phyloP scores from a whole-genome alignment of 2,797 vertebrate species.

The Lindbergichthys nudifrons region DNA sequence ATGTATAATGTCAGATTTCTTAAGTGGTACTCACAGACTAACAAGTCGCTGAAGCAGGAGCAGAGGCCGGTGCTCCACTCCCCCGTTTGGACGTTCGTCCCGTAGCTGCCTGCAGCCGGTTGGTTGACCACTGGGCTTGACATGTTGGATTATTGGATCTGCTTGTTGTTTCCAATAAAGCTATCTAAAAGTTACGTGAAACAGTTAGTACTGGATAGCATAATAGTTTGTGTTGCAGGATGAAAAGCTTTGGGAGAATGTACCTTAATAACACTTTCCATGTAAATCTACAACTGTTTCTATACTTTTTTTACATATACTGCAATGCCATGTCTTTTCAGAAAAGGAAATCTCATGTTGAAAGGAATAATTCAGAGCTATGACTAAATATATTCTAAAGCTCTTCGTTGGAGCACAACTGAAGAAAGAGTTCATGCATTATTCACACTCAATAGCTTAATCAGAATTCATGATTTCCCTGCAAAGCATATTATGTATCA shows the following conservation, averaged over 20 bases:
- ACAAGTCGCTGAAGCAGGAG: slow-evolving; percentile 81
- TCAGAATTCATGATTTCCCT: neutral
- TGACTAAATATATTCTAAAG: neutral
- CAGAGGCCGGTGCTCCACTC: slow-evolving; percentile 87
- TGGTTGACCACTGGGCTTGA: slow-evolving; percentile 84
- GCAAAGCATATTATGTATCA: neutral
- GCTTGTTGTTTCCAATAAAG: slow-evolving; percentile 8
- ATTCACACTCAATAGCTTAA: neutral
- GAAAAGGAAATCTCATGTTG: neutral
- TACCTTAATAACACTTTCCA: neutral
- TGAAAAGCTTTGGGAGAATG: neutral
- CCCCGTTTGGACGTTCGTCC: slow-evolving; percentile 87
- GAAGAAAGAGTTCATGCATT: neutral
- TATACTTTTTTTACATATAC: neutral
- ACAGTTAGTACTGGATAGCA: neutral
- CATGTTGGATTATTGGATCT: slow-evolving; percentile 68
- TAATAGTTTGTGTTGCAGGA: neutral
- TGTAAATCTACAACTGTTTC: neutral
- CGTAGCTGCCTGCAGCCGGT: slow-evolving; percentile 80
- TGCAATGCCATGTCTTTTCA: neutral
- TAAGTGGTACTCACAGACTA: slow-evolving; percentile 84
- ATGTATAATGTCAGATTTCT: neutral
- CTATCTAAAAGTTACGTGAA: slow-evolving; percentile 28
- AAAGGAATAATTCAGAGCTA: neutral
- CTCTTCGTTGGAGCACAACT: neutral